Conservation (phyloP, 2,113 vertebrate species). For the Phylloscopus whistleri region DNA sequence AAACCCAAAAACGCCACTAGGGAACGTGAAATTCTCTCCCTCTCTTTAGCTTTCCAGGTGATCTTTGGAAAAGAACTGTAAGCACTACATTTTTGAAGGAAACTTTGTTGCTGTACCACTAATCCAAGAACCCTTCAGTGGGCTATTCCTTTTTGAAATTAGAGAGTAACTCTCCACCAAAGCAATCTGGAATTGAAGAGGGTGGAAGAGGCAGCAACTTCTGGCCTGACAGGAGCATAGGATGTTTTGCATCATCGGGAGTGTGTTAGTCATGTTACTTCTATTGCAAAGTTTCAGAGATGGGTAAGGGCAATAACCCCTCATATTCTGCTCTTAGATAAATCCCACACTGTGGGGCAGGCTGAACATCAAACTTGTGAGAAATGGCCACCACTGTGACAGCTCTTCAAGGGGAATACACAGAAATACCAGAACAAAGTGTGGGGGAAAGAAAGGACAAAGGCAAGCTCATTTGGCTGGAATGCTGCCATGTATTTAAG, state of each 20-base stretch:
- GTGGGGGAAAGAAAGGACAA: neutral
- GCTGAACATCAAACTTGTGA: neutral
- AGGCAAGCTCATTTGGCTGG: neutral
- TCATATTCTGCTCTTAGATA: neutral
- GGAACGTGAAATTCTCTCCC: neutral
- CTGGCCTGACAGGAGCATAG: neutral
- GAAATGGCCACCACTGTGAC: rapidly evolving
- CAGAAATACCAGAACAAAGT: neutral
- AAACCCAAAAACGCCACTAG: neutral
- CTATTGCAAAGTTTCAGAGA: neutral
- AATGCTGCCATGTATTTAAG: slow-evolving; percentile 36
- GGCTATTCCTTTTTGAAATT: neutral
- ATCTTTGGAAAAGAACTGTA: neutral
- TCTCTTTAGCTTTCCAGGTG: neutral
- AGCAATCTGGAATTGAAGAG: neutral
- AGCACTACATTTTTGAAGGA: neutral
- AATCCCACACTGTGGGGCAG: neutral
- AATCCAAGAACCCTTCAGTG: neutral
- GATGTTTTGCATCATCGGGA: neutral
- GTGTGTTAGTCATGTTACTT: neutral
- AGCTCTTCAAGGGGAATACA: neutral
- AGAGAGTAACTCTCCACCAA: neutral
- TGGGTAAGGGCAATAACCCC: neutral
- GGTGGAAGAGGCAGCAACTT: neutral
- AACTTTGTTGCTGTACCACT: neutral